Percentiles rank a stretch among this genome's conserved stretches.
phyloP scores from a whole-genome alignment of 2,113 vertebrate genomes.

The Propithecus coquereli region DNA sequence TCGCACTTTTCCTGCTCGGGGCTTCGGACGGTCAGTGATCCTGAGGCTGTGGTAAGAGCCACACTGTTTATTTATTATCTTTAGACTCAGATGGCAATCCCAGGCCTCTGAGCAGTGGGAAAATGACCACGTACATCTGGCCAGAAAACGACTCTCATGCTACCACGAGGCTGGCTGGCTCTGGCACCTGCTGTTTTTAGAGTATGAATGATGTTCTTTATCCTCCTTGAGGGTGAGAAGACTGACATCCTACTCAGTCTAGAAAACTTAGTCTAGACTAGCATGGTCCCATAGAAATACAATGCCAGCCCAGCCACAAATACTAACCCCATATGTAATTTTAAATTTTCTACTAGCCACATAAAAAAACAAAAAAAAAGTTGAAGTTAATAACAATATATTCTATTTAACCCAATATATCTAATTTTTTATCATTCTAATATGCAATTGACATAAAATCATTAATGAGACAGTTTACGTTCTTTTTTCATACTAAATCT shows the following conservation, averaged over 20 bases:
- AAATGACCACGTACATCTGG: not conserved
- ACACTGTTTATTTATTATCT: not conserved
- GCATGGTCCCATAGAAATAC: not conserved
- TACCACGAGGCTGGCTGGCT: not conserved
- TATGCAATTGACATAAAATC: not conserved
- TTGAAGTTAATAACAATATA: not conserved
- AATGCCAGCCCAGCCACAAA: not conserved
- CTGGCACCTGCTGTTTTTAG: not conserved
- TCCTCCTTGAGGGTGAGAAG: not conserved
- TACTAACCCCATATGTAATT: not conserved
- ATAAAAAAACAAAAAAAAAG: not conserved
- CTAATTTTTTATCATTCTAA: not conserved
- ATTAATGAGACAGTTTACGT: not conserved
- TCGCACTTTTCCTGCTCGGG: not conserved
- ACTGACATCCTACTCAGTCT: not conserved
- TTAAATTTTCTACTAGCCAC: not conserved
- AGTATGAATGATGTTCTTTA: not conserved
- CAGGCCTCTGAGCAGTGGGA: not conserved
- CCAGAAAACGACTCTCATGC: not conserved
- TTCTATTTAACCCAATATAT: not conserved
- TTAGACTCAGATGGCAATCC: not conserved
- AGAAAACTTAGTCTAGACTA: not conserved
- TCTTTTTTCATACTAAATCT: not conserved
- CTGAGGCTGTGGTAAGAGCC: not conserved
- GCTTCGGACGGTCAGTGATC: not conserved